phyloP scores from a whole-genome alignment of 2,113 vertebrate species.

The Canis aureus region DNA sequence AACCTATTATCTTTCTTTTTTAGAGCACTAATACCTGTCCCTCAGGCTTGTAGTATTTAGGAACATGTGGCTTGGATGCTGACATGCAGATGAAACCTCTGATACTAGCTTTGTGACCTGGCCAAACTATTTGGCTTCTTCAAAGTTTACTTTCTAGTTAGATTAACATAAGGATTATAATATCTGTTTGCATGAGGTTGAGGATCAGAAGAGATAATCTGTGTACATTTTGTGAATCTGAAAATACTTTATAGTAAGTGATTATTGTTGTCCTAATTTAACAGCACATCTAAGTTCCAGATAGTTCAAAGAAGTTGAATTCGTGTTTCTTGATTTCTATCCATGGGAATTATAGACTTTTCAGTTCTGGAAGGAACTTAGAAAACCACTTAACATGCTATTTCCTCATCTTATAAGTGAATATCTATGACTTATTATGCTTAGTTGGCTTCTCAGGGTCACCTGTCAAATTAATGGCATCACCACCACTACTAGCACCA shows the following conservation, averaged over 20 bases:
- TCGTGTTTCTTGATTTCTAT: slow-evolving; percentile 57
- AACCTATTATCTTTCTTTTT: not conserved
- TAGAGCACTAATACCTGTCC: not conserved
- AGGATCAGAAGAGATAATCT: slow-evolving; percentile 1
- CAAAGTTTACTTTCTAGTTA: slow-evolving; percentile 49
- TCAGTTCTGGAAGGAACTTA: not conserved
- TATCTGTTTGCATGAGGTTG: not conserved
- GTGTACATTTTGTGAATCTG: slow-evolving; percentile 47
- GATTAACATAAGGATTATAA: not conserved
- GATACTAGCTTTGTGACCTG: slow-evolving; percentile 18
- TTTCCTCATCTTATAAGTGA: not conserved
- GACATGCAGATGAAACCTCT: not conserved
- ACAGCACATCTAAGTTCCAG: not conserved
- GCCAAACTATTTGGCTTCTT: not conserved
- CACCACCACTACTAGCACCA: not conserved
- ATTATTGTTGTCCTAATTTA: slow-evolving; percentile 50
- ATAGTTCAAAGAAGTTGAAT: slow-evolving; percentile 32
- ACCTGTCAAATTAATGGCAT: not conserved
- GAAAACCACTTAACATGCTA: not conserved
- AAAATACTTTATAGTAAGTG: slow-evolving; percentile 23
- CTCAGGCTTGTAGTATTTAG: not conserved
- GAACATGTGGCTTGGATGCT: not conserved
- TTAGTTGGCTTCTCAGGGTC: not conserved
- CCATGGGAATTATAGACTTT: not conserved
- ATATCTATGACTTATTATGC: not conserved